These are phyloP conservation scores for Zygogramma bicolorata DNA, from an alignment of 2,888 invertebrate species.

Conservation along the genomic window DNA sequence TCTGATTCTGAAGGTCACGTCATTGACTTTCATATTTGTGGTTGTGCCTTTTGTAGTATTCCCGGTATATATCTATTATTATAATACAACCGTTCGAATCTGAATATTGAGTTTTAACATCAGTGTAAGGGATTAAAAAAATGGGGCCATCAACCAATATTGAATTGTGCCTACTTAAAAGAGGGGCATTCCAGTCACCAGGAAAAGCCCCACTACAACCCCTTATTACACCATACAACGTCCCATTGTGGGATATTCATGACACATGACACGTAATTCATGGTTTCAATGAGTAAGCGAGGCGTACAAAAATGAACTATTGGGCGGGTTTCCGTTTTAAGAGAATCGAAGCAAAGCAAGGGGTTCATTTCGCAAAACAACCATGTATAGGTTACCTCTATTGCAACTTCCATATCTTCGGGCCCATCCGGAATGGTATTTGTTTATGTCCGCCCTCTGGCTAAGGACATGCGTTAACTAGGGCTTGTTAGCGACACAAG, in stretches of 20 bases:
- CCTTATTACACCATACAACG: neutral
- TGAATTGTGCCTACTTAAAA: no score
- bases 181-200: neutral
- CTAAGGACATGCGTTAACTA: neutral
- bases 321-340: slow-evolving; percentile 7
- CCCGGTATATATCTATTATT: no score
- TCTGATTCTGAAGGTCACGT: no score
- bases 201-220: neutral
- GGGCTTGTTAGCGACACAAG: neutral
- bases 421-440: neutral
- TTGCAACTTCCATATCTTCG: neutral
- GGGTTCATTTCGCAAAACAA: neutral
- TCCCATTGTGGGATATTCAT: slow-evolving; percentile 9
- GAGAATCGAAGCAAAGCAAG: neutral
- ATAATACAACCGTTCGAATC: no score
- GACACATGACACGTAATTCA: slow-evolving; percentile 32
- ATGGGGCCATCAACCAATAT: no score
- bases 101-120: no score
- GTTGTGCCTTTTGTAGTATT: no score
- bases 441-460: neutral
- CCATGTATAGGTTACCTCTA: neutral
- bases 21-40: no score
- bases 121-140: no score
- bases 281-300: slow-evolving; percentile 22
- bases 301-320: slow-evolving; percentile 21